Base-by-base conservation (phyloP, 1,140 invertebrate species). In the Gonatopus flavifemur region DNA sequence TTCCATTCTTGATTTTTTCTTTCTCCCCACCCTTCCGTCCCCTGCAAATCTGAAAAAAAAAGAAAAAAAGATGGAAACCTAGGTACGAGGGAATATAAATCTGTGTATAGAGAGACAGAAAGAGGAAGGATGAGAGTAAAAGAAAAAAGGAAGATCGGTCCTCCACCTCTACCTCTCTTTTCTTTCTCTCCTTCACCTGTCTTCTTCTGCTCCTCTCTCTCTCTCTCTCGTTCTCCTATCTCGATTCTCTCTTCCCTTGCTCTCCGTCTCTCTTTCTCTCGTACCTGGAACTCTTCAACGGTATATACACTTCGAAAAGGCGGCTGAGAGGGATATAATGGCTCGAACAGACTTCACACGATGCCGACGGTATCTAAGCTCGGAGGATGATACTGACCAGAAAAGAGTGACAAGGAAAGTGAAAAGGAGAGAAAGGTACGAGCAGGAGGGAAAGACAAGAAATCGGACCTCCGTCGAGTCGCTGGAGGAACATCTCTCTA, bases 281-380 rank as follows among this genome's bases (percentile, higher is more conserved):
- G 57, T 64, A 65, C 55, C 63, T 55, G 50, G 47, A 46, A 51
- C 54, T 49, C 44, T 53, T 57, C 55, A 64, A 68, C 53, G 58
- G 62, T 67, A 59, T 66, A 71, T 66, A 68, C 56, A 65, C 58
- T 65, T 72, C 52, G 65, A 56, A n/a, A n/a, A 68, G 68, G 66
- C 64, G 70, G 64, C 57, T 52, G 53, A 69, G 66, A 65, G 66
- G 70, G 61, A 72, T 69, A 74, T 75, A 76, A 75, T 76, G 69
- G 70, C 69, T 67, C 66, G 60, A 66, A 57, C 49, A 71, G 73
- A 77, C 75, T 77, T 77, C 75, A 77, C 75, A 77, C 75, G 75
- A 77, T 66, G 75, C 75, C 75, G 73, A 74, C 67, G 62, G 49
- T 60, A 64, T 47, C 49, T 55, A 62, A 42, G 59, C 54, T 48